These are phyloP conservation scores for Rhopalosiphum maidis DNA, from an alignment of 1,140 invertebrate genomes.

Conservation along the genomic window DNA sequence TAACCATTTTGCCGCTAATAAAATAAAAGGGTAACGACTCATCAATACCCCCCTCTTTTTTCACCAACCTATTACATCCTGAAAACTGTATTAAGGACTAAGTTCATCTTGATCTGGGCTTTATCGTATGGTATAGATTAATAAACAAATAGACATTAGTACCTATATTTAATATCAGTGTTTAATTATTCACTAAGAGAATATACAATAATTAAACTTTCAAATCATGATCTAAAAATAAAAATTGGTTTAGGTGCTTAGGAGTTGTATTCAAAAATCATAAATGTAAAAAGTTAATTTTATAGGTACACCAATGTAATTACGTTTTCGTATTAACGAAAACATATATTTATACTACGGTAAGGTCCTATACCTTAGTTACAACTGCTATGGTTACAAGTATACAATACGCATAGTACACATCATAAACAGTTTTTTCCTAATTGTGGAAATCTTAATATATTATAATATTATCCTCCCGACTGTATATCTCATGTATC, in stretches of 20 bases:
- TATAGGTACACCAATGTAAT: not conserved
- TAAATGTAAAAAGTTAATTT: not conserved
- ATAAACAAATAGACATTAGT: not conserved
- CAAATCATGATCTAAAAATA: not conserved
- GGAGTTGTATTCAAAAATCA: not conserved
- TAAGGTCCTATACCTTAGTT: not conserved
- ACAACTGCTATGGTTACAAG: not conserved
- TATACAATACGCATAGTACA: not conserved
- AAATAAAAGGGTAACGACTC: not conserved
- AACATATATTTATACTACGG: not conserved
- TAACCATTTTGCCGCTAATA: not conserved
- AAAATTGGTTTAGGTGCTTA: not conserved
- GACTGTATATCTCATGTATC: not conserved
- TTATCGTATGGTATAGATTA: no score
- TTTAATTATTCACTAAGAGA: not conserved
- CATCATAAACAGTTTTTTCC: no score
- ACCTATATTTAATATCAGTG: not conserved
- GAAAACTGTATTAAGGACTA: no score
- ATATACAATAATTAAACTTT: not conserved
- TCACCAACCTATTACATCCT: not conserved
- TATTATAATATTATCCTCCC: no score
- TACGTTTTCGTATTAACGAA: not conserved
- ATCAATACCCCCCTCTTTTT: not conserved
- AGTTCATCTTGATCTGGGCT: no score
- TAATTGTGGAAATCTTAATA: no score